These are phyloP conservation scores for Parthenolecanium corni DNA, from an alignment of 2,888 invertebrate genomes.

Conservation along the genomic window DNA sequence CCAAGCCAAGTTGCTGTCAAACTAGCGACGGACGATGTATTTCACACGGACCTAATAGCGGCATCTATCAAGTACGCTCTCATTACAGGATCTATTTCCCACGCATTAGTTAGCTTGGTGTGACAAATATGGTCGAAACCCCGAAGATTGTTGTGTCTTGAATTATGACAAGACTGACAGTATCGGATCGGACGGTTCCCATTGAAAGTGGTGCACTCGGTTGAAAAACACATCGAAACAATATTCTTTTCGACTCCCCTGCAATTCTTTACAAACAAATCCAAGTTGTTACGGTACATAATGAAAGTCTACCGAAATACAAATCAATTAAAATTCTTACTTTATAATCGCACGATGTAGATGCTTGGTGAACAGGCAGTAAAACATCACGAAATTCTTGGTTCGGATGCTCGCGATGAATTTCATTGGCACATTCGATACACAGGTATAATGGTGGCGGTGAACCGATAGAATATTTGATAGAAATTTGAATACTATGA, in stretches of 20 bases:
- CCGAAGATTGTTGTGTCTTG: conserved; percentile 73
- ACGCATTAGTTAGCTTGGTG: conserved; percentile 70
- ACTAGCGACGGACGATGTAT: too few species aligned
- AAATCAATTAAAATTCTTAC: conserved; percentile 39
- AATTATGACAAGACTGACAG: conserved; percentile 79
- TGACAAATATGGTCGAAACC: conserved; percentile 87
- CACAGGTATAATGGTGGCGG: conserved; percentile 93
- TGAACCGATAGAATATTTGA: conserved; percentile 69
- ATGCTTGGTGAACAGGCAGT: conserved; percentile 88
- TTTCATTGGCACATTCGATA: conserved; percentile 88
- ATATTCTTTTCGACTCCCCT: conserved; percentile 82
- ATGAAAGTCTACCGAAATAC: not conserved
- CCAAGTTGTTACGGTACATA: not conserved
- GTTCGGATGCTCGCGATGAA: conserved; percentile 74
- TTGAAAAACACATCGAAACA: conserved; percentile 89
- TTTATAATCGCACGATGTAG: conserved; percentile 92
- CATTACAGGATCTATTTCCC: conserved; percentile 81
- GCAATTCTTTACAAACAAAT: conserved; percentile 43
- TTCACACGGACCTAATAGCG: conserved; percentile 87
- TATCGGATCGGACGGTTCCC: conserved; percentile 92
- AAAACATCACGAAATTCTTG: conserved; percentile 75
- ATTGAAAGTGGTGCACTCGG: conserved; percentile 92
- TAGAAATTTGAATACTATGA: conserved; percentile 83
- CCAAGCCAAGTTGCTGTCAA: not conserved
- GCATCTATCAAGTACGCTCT: conserved; percentile 85